These are phyloP conservation scores for Arion vulgaris DNA, from an alignment of 1,140 invertebrate species.

Conservation along the genomic window DNA sequence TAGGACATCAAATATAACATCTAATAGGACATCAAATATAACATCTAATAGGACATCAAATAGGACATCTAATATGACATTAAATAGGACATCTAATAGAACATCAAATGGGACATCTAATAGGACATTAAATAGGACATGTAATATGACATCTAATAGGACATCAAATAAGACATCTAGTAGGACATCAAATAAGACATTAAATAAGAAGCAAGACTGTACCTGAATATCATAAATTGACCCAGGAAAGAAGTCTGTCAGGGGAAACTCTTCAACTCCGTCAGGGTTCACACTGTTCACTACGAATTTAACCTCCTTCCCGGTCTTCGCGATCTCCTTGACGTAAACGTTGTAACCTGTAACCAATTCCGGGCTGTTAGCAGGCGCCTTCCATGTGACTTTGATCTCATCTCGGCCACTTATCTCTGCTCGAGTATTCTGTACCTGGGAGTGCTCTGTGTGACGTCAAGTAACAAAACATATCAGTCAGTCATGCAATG, in stretches of 20 bases:
- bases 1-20: no score
- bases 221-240: not conserved
- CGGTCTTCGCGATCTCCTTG: not conserved
- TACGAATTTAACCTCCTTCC: not conserved
- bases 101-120: no score
- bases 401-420: not conserved
- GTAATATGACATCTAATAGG: no score
- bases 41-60: no score
- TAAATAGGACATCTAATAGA: no score
- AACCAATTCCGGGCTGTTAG: not conserved
- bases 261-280: not conserved
- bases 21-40: no score
- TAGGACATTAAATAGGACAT: no score
- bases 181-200: no score
- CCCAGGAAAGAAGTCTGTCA: not conserved
- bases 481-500: no score
- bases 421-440: not conserved
- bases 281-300: not conserved
- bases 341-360: conserved; percentile 1
- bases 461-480: no score
- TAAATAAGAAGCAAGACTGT: not conserved
- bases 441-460: not conserved
- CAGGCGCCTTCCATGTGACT: not conserved
- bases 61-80: no score
- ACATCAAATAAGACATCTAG: no score